A percentile compares a stretch with the other conserved stretches of the same genome.
phyloP scores from a whole-genome alignment of 2,113 vertebrate genomes.

The Leucopsar rothschildi region DNA sequence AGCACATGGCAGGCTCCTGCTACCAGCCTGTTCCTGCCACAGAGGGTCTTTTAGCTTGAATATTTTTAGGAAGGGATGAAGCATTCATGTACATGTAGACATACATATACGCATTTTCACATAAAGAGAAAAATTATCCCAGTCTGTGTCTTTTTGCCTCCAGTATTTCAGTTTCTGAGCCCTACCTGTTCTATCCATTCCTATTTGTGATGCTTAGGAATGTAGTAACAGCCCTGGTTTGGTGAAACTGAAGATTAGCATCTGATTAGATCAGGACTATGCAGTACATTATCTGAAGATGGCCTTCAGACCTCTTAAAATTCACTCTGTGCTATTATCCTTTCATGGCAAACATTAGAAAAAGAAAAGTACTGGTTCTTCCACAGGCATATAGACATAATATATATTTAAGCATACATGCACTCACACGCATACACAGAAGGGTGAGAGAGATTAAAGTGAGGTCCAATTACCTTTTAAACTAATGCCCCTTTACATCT shows the following conservation, averaged over 20 bases:
- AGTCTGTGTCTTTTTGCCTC: background rate
- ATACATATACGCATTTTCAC: background rate
- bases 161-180: background rate
- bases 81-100: background rate
- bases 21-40: background rate
- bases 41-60: background rate
- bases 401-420: background rate
- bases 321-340: background rate
- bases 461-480: background rate
- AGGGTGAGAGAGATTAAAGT: background rate
- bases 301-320: background rate
- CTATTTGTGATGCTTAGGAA: background rate
- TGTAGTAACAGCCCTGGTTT: background rate
- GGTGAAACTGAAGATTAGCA: background rate
- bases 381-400: background rate
- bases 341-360: background rate
- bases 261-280: background rate
- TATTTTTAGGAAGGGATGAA: background rate
- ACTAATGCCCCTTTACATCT: background rate
- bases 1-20: background rate
- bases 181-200: background rate
- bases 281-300: background rate
- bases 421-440: background rate
- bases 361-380: background rate
- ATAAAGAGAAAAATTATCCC: background rate